Conservation (phyloP, 2,888 invertebrate genomes). For the Oscheius sp. region DNA sequence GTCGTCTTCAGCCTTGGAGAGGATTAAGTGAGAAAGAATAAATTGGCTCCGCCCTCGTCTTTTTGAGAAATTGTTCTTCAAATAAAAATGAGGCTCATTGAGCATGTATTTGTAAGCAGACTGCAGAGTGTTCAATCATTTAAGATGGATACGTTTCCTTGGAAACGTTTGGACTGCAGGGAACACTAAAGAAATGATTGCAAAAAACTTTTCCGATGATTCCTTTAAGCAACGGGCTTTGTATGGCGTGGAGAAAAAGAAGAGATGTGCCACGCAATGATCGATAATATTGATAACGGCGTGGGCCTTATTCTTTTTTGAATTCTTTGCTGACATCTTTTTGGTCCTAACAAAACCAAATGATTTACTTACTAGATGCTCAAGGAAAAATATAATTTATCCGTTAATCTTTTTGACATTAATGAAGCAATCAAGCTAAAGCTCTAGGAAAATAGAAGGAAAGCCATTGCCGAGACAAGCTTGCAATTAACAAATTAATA, state of each 20-base stretch:
- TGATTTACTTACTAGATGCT: too few species aligned
- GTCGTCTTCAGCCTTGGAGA: not conserved
- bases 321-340: too few species aligned
- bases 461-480: too few species aligned
- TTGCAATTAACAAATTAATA: too few species aligned
- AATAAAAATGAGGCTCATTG: not conserved
- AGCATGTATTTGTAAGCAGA: not conserved
- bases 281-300: slow-evolving; percentile 18
- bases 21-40: not conserved
- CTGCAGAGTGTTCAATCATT: slow-evolving; percentile 7
- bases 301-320: not conserved
- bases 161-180: not conserved
- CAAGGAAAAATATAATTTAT: too few species aligned
- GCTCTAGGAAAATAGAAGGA: too few species aligned
- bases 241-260: not conserved
- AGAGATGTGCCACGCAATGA: slow-evolving; percentile 13
- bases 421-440: too few species aligned
- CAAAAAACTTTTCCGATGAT: too few species aligned
- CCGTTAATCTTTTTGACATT: too few species aligned
- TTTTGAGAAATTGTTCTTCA: not conserved
- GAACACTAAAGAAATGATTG: not conserved
- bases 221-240: too few species aligned
- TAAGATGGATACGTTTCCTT: not conserved
- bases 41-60: not conserved
- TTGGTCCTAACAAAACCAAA: too few species aligned